Base-by-base conservation (phyloP, 1,140 invertebrate species). In the Meloidogyne hapla region DNA sequence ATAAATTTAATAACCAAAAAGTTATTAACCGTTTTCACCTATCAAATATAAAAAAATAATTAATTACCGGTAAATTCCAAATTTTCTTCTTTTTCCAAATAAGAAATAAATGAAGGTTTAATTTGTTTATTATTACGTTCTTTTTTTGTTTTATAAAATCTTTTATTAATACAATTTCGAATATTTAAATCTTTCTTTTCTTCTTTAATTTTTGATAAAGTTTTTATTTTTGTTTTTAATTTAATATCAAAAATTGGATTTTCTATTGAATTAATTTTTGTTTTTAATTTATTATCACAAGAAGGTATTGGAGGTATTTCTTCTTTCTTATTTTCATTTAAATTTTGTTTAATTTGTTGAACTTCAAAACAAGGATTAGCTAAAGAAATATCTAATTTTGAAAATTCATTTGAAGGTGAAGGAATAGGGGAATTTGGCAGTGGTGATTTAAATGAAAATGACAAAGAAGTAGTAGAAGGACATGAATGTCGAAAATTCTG, bases 391-490 rank as follows among this genome's bases (percentile, higher is more conserved):
- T 63, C 83, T 13, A 86, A 65, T 75, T 79, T 80, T 13, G 80
- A 79, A 15, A 86, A 77, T 69, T 86, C 85, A 45, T 80, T 87
- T 33, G 80, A 83, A 25, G 84, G 84, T 38, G 85, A 87, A 9
- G 85, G 84, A 38, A 86, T 70, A 21, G 21, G 64, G 10, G 33
- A 61, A 69, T n/a, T 28, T 23, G 26, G 28, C 18, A 63, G 64
- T 18, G 64, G 25, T 38, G 18, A 45, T 72, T 38, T 63, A 26
- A 15, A 45, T 25, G 8, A 15, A 45, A 28, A 75, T 12, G 23
- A 18, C 13, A 62, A 21, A n/a, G 63, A 33, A 28, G 45, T 63
- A 40, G 38, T 45, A 18, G 21, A 25, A 42, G 33, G 62, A 2
- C 40, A 33, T 64, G 65, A 45, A 23, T 45, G 68, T 3, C 42